These are phyloP conservation scores for Pelobates fuscus DNA, from an alignment of 2,113 vertebrate genomes.

Conservation along the genomic window DNA sequence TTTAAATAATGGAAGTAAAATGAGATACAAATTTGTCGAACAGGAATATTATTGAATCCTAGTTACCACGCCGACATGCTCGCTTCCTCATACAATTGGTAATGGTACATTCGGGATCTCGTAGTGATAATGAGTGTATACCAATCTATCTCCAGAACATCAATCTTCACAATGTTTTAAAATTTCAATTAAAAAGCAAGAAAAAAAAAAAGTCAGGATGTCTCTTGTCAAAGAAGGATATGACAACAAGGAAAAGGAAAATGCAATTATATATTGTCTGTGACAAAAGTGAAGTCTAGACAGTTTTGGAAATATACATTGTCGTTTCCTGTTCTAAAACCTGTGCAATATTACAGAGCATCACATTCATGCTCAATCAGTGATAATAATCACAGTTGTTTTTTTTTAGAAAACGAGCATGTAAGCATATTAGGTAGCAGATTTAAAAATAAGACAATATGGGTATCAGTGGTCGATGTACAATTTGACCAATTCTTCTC, in stretches of 20 bases:
- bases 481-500: too few relatives aligned
- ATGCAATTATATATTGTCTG: constrained; percentile 61
- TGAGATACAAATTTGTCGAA: constrained; percentile 66
- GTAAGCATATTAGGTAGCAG: too few relatives aligned
- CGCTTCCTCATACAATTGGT: constrained; percentile 72
- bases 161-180: constrained; percentile 55
- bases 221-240: constrained; percentile 68
- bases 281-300: constrained; percentile 56
- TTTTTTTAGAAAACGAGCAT: too few relatives aligned
- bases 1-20: constrained; percentile 74
- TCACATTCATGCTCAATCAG: too few relatives aligned
- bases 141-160: constrained; percentile 53
- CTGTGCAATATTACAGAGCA: not conserved
- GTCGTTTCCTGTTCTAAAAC: constrained; percentile 23
- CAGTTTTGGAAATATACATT: constrained; percentile 48
- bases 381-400: too few relatives aligned
- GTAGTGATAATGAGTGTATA: constrained; percentile 66
- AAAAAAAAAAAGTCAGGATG: constrained; percentile 63
- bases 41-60: constrained; percentile 73
- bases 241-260: constrained; percentile 67
- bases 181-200: constrained; percentile 54
- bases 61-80: constrained; percentile 63
- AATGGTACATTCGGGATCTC: constrained; percentile 64
- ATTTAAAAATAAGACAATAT: too few relatives aligned
- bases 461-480: too few relatives aligned